Evolutionary conservation across 2,113 vertebrate genomes (phyloP).

Genomic region (Epinephelus moara): DNA sequence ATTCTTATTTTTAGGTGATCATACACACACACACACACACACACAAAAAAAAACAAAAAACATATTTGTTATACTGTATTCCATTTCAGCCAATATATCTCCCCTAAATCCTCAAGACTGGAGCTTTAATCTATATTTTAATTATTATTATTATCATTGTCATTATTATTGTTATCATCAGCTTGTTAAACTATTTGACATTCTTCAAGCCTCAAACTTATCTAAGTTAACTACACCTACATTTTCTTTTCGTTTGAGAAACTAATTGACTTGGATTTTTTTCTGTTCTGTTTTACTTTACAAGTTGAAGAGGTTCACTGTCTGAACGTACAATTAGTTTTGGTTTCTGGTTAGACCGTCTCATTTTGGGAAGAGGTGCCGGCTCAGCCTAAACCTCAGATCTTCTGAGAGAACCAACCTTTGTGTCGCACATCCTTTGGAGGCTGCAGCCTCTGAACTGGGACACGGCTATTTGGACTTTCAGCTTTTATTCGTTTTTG

Average conservation of each 20-base stretch:
- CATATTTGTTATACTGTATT: too few relatives aligned
- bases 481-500: conserved; percentile 6
- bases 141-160: background rate
- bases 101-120: too few relatives aligned
- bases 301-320: background rate
- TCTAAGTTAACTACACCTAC: background rate
- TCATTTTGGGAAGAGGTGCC: conserved; percentile 8
- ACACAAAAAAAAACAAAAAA: too few relatives aligned
- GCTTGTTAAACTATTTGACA: too few relatives aligned
- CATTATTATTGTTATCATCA: background rate
- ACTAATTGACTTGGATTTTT: background rate
- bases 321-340: conserved; percentile 27
- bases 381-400: conserved; percentile 5
- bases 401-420: conserved; percentile 1
- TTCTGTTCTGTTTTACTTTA: background rate
- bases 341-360: conserved; percentile 4
- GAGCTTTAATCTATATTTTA: too few relatives aligned
- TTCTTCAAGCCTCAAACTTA: background rate
- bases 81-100: too few relatives aligned
- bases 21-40: too few relatives aligned
- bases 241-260: background rate
- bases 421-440: conserved; percentile 6
- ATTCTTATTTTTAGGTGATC: too few relatives aligned
- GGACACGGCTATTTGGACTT: conserved; percentile 2
- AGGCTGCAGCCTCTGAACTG: conserved; percentile 2